Evolutionary conservation across 2,113 vertebrate species (phyloP).

Genomic region (Mesoclemmys tuberculata): DNA sequence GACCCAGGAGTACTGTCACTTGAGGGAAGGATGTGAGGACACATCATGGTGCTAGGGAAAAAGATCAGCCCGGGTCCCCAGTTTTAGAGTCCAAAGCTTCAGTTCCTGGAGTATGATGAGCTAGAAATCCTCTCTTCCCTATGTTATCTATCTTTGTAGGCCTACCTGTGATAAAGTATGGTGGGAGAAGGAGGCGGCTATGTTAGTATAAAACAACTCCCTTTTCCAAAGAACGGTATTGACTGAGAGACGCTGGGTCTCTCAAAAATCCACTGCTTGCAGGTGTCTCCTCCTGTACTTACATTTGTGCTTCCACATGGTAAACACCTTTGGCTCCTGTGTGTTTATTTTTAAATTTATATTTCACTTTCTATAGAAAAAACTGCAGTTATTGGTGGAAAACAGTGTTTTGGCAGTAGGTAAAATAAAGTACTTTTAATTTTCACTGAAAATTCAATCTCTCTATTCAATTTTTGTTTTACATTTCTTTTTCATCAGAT

Average conservation of each 20-base stretch:
- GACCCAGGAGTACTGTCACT: not conserved
- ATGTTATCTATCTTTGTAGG: not conserved
- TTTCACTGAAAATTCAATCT: not conserved
- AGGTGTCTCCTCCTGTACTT: not conserved
- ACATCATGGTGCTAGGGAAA: not conserved
- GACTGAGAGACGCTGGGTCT: not conserved
- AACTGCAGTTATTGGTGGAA: not conserved
- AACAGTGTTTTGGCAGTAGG: not conserved
- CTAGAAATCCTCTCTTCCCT: rapidly evolving
- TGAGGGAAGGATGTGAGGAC: rapidly evolving
- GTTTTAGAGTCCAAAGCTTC: rapidly evolving
- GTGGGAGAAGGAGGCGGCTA: not conserved
- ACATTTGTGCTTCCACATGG: not conserved
- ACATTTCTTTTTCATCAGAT: not conserved
- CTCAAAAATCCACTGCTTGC: not conserved
- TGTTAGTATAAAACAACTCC: not conserved
- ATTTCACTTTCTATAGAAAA: not conserved
- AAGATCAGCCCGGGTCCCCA: not conserved
- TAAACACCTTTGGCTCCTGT: not conserved
- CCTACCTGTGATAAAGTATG: not conserved
- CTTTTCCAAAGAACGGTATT: not conserved
- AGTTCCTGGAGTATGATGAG: not conserved
- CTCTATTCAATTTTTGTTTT: not conserved
- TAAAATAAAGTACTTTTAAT: not conserved
- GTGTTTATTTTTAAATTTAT: not conserved